Base-by-base conservation (phyloP, 2,888 invertebrate species). In the Drosophila ustulata region DNA sequence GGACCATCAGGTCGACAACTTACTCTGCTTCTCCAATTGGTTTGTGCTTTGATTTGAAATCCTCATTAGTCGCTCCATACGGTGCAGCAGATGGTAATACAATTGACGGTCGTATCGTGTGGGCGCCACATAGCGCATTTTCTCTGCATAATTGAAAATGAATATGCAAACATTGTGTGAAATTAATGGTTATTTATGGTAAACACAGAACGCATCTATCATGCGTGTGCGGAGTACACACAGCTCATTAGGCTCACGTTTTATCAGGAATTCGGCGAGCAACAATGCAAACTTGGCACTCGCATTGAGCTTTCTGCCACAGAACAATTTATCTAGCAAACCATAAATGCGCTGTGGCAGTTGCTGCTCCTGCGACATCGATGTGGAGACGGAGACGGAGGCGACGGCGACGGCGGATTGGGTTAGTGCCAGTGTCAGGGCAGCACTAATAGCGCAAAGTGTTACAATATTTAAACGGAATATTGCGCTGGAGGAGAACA, bases 201-300 rank as follows among this genome's bases (percentile, higher is more conserved):
- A 41, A 47, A 57, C 57, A 13, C 23, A 80, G 41, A 47, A 57
- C 57, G 18, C 23, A 80, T 82, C 62, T 68, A 77, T 82, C 66
- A 81, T 57, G 50, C 4, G 37, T n/a, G 37, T 37, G 52, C 56
- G 43, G 43, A 30, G 47, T 53, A 34, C 26, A 28, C 49, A 71
- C 73, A 77, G 80, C 72, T 82, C 83, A 86, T 83, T 86, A 68
- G 52, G 78, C 89, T 86, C 65, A 91, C 90, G 91, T 80, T 90
- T 91, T 65, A 91, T 90, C 78, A 91, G 70, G 62, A 90, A 91
- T 72, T 90, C 83, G 43, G 80, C 68, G 43, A 90, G 59, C 53
- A 90, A 71, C 49, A 85, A 72, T 45, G 88, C 71, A 49, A 90
- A 89, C 63, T 88, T 83, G 45, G 82, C 77, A 63, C 90, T 90